A percentile compares a stretch with the other conserved stretches of the same genome.
Conservation (phyloP, 2,113 vertebrate genomes). For the Paratilapia polleni region DNA sequence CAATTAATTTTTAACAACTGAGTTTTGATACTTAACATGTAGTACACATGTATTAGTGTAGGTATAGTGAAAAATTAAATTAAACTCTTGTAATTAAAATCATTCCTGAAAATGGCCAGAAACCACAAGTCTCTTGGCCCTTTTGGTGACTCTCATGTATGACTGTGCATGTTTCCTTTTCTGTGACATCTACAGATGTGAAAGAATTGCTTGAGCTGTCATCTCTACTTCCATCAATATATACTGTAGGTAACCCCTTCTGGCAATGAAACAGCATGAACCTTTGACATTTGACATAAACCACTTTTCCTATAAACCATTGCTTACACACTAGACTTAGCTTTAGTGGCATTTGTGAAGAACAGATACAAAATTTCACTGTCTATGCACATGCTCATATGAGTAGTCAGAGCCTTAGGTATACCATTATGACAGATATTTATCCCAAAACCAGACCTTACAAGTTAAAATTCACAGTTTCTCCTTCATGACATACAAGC, state of each 20-base stretch:
- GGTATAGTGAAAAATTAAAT: neutral
- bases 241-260: neutral
- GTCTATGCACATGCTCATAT: neutral
- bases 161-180: constrained; percentile 2
- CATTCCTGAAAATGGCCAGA: neutral
- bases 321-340: neutral
- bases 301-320: neutral
- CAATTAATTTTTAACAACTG: constrained; percentile 13
- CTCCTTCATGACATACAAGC: constrained; percentile 18
- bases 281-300: constrained; percentile 3
- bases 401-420: neutral
- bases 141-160: neutral
- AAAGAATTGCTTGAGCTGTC: neutral
- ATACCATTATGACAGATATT: neutral
- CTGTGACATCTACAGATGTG: constrained; percentile 8
- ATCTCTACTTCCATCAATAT: neutral
- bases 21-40: constrained; percentile 12
- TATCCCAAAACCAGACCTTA: constrained; percentile 4
- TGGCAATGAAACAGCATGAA: neutral
- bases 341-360: neutral
- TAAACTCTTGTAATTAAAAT: neutral
- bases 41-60: neutral
- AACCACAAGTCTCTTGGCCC: neutral
- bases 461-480: constrained; percentile 1
- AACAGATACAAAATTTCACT: neutral